Conservation (phyloP, 2,113 vertebrate genomes). For the Antigone vipio region DNA sequence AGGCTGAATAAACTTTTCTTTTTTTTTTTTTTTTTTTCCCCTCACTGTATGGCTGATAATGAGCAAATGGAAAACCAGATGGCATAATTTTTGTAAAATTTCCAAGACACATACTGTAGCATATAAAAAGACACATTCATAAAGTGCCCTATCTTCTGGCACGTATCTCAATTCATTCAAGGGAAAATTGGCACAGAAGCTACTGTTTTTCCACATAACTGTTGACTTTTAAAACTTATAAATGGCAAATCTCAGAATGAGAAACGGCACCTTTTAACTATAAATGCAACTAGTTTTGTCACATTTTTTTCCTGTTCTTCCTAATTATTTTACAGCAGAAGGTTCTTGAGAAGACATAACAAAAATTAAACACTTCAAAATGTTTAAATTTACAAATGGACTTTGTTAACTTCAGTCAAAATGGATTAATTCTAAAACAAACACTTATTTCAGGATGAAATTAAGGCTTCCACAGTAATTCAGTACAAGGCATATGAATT, state of each 20-base stretch:
- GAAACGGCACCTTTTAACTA: not conserved
- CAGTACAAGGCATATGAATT: not conserved
- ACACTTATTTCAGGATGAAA: not conserved
- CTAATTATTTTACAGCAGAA: not conserved
- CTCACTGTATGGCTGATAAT: constrained; percentile 14
- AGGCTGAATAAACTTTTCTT: constrained; percentile 23
- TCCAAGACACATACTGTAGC: not conserved
- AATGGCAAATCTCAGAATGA: not conserved
- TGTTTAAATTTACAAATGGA: not conserved
- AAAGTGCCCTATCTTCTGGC: not conserved
- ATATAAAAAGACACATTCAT: not conserved
- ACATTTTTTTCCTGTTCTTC: not conserved
- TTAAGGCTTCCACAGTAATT: not conserved
- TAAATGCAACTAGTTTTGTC: not conserved
- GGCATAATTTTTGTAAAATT: constrained; percentile 31
- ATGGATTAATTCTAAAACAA: not conserved
- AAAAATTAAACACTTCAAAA: not conserved
- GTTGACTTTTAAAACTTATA: not conserved
- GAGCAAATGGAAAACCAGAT: constrained; percentile 46
- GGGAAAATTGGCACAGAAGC: not conserved
- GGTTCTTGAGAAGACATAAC: not conserved
- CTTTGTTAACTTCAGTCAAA: not conserved
- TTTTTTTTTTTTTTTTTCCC: not conserved
- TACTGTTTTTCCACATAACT: not conserved
- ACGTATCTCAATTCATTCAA: not conserved